Evolutionary conservation across 2,113 vertebrate genomes (phyloP).

Genomic region (Neolamprologus caudopunctatus): DNA sequence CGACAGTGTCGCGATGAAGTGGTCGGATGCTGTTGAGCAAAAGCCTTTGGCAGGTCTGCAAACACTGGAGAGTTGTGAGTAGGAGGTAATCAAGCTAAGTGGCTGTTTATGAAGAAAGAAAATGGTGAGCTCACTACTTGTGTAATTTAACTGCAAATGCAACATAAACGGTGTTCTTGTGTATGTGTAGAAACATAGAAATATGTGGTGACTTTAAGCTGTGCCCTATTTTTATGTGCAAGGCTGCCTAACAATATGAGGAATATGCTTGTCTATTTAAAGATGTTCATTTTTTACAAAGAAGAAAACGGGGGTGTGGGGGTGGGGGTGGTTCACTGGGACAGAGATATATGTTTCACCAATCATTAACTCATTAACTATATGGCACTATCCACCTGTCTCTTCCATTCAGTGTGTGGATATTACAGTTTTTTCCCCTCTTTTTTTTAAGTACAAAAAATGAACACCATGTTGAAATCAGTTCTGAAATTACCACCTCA

Average conservation of each 20-base stretch:
- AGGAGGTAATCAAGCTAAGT: constrained; percentile 59
- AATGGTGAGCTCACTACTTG: constrained; percentile 29
- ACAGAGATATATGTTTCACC: neutral
- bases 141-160: constrained; percentile 30
- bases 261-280: neutral
- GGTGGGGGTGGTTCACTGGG: neutral
- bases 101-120: constrained; percentile 53
- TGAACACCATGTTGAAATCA: constrained; percentile 18
- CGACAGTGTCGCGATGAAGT: constrained; percentile 17
- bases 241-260: neutral
- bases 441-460: neutral
- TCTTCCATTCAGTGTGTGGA: neutral
- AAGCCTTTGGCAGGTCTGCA: constrained; percentile 9
- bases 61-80: neutral
- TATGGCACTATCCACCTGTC: neutral
- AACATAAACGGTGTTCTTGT: constrained; percentile 18
- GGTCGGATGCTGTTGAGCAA: neutral
- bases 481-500: constrained; percentile 35
- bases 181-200: neutral
- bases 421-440: neutral
- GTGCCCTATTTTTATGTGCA: neutral
- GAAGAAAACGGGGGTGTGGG: neutral
- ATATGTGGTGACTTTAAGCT: neutral
- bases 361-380: constrained; percentile 20
- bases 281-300: neutral